Conservation (phyloP, 2,113 vertebrate genomes). For the Ceratotherium simum region DNA sequence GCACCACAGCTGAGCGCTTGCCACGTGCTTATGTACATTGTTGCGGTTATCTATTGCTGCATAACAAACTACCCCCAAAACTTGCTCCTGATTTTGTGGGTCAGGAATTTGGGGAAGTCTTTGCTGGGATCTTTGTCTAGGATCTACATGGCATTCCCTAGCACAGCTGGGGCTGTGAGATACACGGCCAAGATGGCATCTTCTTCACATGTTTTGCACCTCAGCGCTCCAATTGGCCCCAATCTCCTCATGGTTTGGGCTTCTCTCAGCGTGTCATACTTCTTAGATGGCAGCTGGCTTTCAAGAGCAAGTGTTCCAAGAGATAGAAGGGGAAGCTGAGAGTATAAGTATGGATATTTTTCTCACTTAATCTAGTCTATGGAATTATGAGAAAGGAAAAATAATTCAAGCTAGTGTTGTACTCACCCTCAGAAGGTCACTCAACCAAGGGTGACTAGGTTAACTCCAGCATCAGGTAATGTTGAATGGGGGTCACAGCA, state of each 20-base stretch:
- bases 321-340: neutral
- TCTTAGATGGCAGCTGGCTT: neutral
- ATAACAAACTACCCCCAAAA: neutral
- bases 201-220: neutral
- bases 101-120: neutral
- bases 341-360: conserved; percentile 1
- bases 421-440: neutral
- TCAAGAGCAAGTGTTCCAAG: neutral
- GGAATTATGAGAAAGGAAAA: conserved; percentile 16
- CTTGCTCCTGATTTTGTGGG: neutral
- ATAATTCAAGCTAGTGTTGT: neutral
- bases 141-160: neutral
- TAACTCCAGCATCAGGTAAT: neutral
- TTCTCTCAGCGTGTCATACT: neutral
- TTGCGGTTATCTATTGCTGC: neutral
- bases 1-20: neutral
- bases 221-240: neutral
- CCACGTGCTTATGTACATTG: fast-evolving
- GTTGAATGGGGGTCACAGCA: neutral
- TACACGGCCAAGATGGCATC: neutral
- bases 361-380: neutral
- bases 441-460: neutral
- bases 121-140: neutral
- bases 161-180: neutral
- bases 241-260: neutral